Percentiles rank a stretch among this genome's conserved stretches.
These are phyloP conservation scores for Epinephelus coioides DNA, from an alignment of 2,797 vertebrate species.

Conservation along the genomic window DNA sequence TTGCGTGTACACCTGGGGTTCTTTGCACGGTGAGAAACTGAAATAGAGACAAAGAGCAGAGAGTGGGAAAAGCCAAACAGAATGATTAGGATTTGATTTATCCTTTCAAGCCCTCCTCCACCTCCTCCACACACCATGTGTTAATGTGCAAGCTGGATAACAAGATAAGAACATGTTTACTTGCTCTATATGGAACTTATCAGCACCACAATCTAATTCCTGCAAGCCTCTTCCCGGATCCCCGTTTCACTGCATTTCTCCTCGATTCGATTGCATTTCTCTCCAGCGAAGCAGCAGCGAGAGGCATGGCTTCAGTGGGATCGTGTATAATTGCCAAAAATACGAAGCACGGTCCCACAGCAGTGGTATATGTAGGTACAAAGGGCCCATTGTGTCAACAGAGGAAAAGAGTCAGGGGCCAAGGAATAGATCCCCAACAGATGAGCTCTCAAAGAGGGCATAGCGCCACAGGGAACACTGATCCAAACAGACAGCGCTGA, in stretches of 20 bases:
- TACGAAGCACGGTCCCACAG: slow-evolving; percentile 65
- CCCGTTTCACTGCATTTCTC: slow-evolving; percentile 66
- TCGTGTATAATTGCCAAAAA: slow-evolving; percentile 69
- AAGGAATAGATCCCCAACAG: slow-evolving; percentile 75
- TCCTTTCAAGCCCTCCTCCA: slow-evolving; percentile 73
- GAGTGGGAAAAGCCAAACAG: slow-evolving; percentile 68
- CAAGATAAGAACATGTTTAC: slow-evolving; percentile 87
- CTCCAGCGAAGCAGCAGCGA: slow-evolving; percentile 64
- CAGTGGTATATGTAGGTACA: slow-evolving; percentile 67
- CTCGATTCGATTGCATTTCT: slow-evolving; percentile 71
- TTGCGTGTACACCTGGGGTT: slow-evolving; percentile 39
- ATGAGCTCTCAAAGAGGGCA: slow-evolving; percentile 75
- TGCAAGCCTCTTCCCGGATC: slow-evolving; percentile 75
- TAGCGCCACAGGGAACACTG: slow-evolving; percentile 73
- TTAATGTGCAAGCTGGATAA: slow-evolving; percentile 86
- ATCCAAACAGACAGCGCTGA: slow-evolving; percentile 78
- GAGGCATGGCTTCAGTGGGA: slow-evolving; percentile 57
- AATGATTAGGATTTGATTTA: slow-evolving; percentile 80
- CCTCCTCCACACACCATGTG: slow-evolving; percentile 74
- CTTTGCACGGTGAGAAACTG: slow-evolving; percentile 61
- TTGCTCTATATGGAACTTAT: slow-evolving; percentile 83
- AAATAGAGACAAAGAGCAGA: slow-evolving; percentile 78
- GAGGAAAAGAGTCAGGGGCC: slow-evolving; percentile 71
- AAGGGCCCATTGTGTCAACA: slow-evolving; percentile 73
- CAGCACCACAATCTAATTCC: slow-evolving; percentile 83